Evolutionary conservation across 2,888 invertebrate genomes (phyloP).

Genomic region (Apamea epomidion): DNA sequence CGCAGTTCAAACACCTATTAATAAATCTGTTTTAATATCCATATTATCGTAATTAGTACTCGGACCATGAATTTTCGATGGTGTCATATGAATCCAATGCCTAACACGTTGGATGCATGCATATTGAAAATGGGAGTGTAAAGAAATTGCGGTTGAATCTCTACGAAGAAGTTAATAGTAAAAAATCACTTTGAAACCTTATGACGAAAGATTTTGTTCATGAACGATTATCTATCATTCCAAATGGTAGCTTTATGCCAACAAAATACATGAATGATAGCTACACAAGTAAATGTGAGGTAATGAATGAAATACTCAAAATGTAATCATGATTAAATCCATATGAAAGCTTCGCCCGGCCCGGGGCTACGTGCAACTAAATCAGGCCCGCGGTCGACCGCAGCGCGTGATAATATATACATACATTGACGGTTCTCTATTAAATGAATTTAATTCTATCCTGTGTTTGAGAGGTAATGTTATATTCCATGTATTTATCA

Average conservation of each 20-base stretch:
- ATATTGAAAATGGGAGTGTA: neutral
- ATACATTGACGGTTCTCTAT: conserved; percentile 49
- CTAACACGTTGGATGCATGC: neutral
- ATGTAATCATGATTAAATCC: conserved; percentile 50
- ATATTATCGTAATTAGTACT: neutral
- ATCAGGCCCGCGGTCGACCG: conserved; percentile 46
- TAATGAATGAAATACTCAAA: conserved; percentile 38
- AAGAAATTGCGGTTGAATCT: neutral
- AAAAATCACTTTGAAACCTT: neutral
- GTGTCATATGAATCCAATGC: neutral
- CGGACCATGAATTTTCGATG: neutral
- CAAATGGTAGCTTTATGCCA: neutral
- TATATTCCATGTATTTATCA: conserved; percentile 45
- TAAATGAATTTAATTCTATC: conserved; percentile 49
- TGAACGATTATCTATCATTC: neutral
- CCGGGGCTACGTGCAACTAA: conserved; percentile 42
- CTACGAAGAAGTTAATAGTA: no score
- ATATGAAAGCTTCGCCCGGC: conserved; percentile 14
- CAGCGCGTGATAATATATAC: conserved; percentile 49
- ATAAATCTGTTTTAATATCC: conserved; percentile 18
- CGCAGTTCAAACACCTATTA: conserved; percentile 12
- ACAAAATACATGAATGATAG: conserved; percentile 10
- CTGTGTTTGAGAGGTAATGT: conserved; percentile 39
- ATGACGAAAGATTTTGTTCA: neutral
- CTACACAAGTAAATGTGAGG: conserved; percentile 4